Conservation (phyloP, 2,888 invertebrate species). For the Arenicola marina region DNA sequence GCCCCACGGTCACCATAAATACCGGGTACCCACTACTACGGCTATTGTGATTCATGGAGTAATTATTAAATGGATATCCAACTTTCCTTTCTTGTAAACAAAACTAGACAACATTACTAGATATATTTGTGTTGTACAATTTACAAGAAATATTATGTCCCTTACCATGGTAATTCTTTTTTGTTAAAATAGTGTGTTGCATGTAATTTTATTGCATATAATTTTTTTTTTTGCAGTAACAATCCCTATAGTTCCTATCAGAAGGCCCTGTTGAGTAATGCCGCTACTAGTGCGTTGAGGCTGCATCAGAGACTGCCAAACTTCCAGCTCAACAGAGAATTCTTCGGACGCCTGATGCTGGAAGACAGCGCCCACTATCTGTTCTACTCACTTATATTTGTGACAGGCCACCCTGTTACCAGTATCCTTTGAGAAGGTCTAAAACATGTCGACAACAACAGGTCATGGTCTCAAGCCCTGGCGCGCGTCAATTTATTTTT, state of each 20-base stretch:
- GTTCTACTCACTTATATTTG: conserved; percentile 91
- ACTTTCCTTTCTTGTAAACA: too few relatives aligned
- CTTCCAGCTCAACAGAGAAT: conserved; percentile 81
- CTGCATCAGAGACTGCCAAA: conserved; percentile 89
- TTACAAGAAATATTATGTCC: not conserved
- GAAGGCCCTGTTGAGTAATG: conserved; percentile 88
- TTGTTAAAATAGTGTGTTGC: too few relatives aligned
- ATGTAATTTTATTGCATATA: too few relatives aligned
- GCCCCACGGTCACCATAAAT: too few relatives aligned
- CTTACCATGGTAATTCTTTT: not conserved
- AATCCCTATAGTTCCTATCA: conserved; percentile 70
- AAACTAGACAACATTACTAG: too few relatives aligned
- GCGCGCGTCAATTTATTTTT: too few relatives aligned
- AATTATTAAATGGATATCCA: too few relatives aligned
- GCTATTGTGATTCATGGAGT: too few relatives aligned
- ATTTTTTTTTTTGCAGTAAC: conserved; percentile 51
- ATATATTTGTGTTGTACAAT: not conserved
- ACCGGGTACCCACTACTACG: too few relatives aligned
- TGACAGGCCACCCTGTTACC: conserved; percentile 85
- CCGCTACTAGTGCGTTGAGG: conserved; percentile 91
- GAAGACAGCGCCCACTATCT: conserved; percentile 95
- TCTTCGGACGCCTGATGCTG: conserved; percentile 73
- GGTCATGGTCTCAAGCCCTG: not conserved
- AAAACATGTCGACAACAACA: not conserved
- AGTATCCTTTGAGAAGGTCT: conserved; percentile 66